A percentile compares a stretch with the other conserved stretches of the same genome.
These are phyloP conservation scores for Pionites leucogaster DNA, from an alignment of 2,113 vertebrate genomes.

Conservation along the genomic window DNA sequence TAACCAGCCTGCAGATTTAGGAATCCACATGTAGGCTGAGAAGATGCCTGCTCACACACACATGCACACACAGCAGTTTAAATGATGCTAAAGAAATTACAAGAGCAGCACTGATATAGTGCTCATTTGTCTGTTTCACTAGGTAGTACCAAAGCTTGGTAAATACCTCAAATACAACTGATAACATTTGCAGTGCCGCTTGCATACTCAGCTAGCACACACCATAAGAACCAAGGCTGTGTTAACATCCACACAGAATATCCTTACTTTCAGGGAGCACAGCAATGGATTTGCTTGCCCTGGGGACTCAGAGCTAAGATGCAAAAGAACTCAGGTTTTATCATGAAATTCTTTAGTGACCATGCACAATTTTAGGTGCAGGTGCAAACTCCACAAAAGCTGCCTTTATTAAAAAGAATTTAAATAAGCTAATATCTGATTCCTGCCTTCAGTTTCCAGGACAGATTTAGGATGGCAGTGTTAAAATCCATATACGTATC, in stretches of 20 bases:
- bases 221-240: not conserved
- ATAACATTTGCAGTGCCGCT: not conserved
- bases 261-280: not conserved
- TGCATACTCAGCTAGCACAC: not conserved
- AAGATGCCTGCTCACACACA: conserved; percentile 93
- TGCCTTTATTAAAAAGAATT: not conserved
- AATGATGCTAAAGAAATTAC: conserved; percentile 10
- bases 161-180: not conserved
- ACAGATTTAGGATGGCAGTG: not conserved
- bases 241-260: not conserved
- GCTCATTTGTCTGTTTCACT: not conserved
- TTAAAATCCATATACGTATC: not conserved
- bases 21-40: conserved; percentile 95
- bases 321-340: not conserved
- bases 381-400: not conserved
- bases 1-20: conserved; percentile 97
- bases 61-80: conserved; percentile 57
- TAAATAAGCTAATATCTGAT: not conserved
- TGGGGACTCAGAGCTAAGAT: not conserved
- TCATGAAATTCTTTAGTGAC: not conserved
- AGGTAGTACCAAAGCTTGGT: not conserved
- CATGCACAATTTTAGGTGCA: not conserved
- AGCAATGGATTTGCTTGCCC: not conserved
- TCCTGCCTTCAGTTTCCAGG: not conserved
- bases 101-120: not conserved